Percentiles rank a stretch among this genome's conserved stretches.
Evolutionary conservation across 2,113 vertebrate species (phyloP).

Genomic region (Megaptera novaeangliae): DNA sequence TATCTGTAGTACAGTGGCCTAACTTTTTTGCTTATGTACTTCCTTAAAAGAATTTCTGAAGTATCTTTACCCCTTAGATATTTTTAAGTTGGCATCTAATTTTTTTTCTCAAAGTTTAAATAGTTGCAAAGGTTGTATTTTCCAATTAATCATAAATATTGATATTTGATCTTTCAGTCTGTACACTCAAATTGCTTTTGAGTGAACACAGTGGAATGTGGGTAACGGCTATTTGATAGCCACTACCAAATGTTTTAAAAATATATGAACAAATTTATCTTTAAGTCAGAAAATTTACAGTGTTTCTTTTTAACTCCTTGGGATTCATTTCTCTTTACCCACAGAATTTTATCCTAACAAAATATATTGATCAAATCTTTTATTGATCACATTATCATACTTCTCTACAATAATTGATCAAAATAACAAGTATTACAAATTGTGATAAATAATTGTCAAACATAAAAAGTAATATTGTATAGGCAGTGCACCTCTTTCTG

Average conservation of each 20-base stretch:
- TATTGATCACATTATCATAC: not conserved
- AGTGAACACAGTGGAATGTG: not conserved
- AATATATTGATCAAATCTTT: not conserved
- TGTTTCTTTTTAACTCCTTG: not conserved
- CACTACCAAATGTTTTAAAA: not conserved
- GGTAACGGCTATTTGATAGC: not conserved
- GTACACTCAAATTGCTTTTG: not conserved
- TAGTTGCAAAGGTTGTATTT: not conserved
- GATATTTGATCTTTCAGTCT: not conserved
- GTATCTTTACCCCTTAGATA: not conserved
- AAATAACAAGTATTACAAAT: not conserved
- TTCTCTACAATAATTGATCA: not conserved
- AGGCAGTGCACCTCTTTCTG: not conserved
- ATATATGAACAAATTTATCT: not conserved
- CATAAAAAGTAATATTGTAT: not conserved
- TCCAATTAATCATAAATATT: not conserved
- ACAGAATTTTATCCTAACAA: not conserved
- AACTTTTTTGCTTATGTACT: not conserved
- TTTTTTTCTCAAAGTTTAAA: not conserved
- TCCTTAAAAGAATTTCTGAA: not conserved
- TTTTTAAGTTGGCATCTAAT: not conserved
- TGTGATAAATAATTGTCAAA: not conserved
- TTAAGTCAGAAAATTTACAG: not conserved
- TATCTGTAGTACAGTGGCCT: not conserved
- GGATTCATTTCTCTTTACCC: not conserved